phyloP scores from a whole-genome alignment of 2,797 vertebrate genomes.

The Clangula hyemalis region DNA sequence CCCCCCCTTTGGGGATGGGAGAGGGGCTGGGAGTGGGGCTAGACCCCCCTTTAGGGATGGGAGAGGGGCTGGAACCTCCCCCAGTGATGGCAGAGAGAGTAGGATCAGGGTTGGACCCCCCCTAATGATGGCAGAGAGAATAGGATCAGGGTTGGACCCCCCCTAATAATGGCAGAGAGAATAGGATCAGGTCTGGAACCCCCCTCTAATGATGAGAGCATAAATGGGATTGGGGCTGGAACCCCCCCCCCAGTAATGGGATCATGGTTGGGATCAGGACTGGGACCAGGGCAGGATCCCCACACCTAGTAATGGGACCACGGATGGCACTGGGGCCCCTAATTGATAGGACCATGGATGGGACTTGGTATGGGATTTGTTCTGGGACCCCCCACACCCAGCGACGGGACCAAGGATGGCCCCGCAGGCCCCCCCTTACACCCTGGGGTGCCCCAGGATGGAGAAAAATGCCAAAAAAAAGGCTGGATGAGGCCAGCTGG shows the following conservation, averaged over 20 bases:
- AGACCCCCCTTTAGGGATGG: not conserved
- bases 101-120: not conserved
- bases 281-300: not conserved
- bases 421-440: rapidly evolving
- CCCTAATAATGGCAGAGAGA: too few relatives aligned
- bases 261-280: not conserved
- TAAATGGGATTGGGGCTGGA: not conserved
- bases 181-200: not conserved
- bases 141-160: too few relatives aligned
- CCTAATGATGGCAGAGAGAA: too few relatives aligned
- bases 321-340: not conserved
- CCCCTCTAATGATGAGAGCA: too few relatives aligned
- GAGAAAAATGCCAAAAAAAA: not conserved
- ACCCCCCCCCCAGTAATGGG: rapidly evolving
- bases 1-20: too few relatives aligned
- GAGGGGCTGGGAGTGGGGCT: not conserved
- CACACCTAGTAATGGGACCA: too few relatives aligned
- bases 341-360: not conserved
- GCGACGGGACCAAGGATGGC: not conserved
- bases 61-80: not conserved
- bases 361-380: rapidly evolving
- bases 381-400: not conserved
- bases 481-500: rapidly evolving
- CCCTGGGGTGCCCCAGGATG: not conserved
- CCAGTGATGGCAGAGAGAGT: too few relatives aligned